Percentiles rank a stretch among this genome's conserved stretches.
These are phyloP conservation scores for Polietes domitor DNA, from an alignment of 2,888 invertebrate species.

Conservation along the genomic window DNA sequence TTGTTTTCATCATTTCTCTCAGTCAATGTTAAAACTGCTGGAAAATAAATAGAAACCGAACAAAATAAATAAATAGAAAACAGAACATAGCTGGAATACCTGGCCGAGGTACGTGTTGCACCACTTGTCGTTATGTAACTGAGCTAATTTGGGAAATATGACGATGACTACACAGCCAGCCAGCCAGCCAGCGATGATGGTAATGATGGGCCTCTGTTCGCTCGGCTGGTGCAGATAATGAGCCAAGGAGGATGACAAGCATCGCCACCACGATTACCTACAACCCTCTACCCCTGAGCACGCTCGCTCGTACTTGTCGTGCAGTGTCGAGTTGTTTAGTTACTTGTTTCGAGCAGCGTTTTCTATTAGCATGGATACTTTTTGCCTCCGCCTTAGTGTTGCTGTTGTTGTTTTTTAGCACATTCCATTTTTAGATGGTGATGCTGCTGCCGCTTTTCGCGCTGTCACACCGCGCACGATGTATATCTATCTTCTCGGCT, in stretches of 20 bases:
- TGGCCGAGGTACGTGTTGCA: slow-evolving; percentile 50
- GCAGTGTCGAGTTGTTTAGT: background rate
- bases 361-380: no score
- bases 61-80: slow-evolving; percentile 2
- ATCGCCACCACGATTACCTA: background rate
- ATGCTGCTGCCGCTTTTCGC: background rate
- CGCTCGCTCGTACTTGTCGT: background rate
- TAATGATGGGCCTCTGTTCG: no score
- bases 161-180: slow-evolving; percentile 16
- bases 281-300: background rate
- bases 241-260: slow-evolving; percentile 27
- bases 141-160: slow-evolving; percentile 51
- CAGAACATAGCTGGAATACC: slow-evolving; percentile 34
- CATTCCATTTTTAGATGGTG: background rate
- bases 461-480: background rate
- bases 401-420: slow-evolving; percentile 3
- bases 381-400: no score
- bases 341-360: no score
- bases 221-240: slow-evolving; percentile 41
- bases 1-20: background rate
- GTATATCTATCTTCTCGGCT: no score
- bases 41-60: background rate
- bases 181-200: no score
- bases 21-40: background rate
- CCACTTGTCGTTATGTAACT: slow-evolving; percentile 47